phyloP scores from a whole-genome alignment of 2,888 invertebrate species.

The Xylophagus ater region DNA sequence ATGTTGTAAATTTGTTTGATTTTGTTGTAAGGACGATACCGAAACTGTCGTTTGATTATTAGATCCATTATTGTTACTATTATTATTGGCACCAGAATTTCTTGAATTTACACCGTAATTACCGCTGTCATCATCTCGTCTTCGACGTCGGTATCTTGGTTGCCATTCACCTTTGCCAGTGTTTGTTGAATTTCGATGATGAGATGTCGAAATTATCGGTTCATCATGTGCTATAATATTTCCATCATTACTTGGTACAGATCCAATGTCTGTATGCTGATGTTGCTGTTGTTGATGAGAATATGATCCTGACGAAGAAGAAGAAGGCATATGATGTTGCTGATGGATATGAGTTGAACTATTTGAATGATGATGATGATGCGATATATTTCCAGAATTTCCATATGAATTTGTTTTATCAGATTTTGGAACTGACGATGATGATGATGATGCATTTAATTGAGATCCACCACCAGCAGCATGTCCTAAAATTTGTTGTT shows the following conservation, averaged over 20 bases:
- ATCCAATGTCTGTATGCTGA: conserved; percentile 17
- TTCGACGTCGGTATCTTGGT: conserved; percentile 39
- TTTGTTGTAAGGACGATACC: conserved; percentile 1
- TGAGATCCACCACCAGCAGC: conserved; percentile 21
- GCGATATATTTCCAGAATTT: conserved; percentile 29
- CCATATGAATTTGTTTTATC: conserved; percentile 23
- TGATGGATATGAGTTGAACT: conserved; percentile 15
- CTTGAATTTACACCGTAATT: conserved; percentile 7
- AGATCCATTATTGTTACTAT: conserved; percentile 5
- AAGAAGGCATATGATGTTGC: conserved; percentile 12
- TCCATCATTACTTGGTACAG: conserved; percentile 21
- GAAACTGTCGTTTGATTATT: conserved; percentile 3
- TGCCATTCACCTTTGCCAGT: conserved; percentile 35
- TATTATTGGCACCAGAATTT: conserved; percentile 4
- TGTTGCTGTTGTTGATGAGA: conserved; percentile 12
- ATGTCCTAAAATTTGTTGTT: conserved; percentile 24
- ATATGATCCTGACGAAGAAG: conserved; percentile 10
- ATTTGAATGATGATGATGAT: conserved; percentile 20
- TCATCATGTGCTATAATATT: conserved; percentile 22
- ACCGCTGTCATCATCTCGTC: conserved; percentile 35
- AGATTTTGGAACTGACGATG: conserved; percentile 21
- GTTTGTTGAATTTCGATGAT: conserved; percentile 19
- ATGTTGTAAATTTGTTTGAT: conserved; percentile 3
- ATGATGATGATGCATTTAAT: conserved; percentile 21
- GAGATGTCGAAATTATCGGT: conserved; percentile 11